A percentile compares a stretch with the other conserved stretches of the same genome.
phyloP scores from a whole-genome alignment of 2,888 invertebrate genomes.

The Acrobasis suavella region DNA sequence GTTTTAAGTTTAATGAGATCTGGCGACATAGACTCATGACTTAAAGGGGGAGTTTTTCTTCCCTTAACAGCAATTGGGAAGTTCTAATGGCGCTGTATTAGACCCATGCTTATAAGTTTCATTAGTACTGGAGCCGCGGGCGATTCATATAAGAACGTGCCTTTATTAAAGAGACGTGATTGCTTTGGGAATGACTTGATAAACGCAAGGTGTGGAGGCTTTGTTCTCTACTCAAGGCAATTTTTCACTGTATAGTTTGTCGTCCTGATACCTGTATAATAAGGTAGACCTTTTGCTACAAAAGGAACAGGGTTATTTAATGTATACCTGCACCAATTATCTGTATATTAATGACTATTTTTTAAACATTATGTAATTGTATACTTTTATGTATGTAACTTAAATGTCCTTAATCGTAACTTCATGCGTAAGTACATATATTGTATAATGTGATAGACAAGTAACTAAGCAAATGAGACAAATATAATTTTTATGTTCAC shows the following conservation, averaged over 20 bases:
- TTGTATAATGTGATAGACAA: too few species aligned
- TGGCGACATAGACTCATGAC: conserved; percentile 50
- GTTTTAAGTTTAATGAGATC: conserved; percentile 65
- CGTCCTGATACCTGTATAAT: neutral
- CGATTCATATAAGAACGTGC: conserved; percentile 76
- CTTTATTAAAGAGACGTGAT: conserved; percentile 74
- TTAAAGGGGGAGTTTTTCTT: conserved; percentile 60
- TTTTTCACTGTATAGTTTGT: conserved; percentile 25
- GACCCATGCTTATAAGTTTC: conserved; percentile 76
- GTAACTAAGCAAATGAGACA: too few species aligned
- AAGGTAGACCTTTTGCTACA: neutral
- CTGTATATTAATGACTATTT: too few species aligned
- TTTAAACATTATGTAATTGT: too few species aligned
- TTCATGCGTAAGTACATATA: too few species aligned
- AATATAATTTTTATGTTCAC: too few species aligned
- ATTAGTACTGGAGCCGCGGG: conserved; percentile 71
- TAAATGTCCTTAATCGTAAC: too few species aligned
- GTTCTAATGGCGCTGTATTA: conserved; percentile 72
- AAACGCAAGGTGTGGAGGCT: conserved; percentile 34
- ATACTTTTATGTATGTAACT: too few species aligned
- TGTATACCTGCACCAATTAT: too few species aligned
- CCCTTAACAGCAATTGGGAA: conserved; percentile 67
- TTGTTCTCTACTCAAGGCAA: conserved; percentile 25
- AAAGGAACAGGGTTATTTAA: too few species aligned
- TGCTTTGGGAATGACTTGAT: conserved; percentile 69